phyloP scores from a whole-genome alignment of 2,797 vertebrate species.

The Antennarius maculatus region DNA sequence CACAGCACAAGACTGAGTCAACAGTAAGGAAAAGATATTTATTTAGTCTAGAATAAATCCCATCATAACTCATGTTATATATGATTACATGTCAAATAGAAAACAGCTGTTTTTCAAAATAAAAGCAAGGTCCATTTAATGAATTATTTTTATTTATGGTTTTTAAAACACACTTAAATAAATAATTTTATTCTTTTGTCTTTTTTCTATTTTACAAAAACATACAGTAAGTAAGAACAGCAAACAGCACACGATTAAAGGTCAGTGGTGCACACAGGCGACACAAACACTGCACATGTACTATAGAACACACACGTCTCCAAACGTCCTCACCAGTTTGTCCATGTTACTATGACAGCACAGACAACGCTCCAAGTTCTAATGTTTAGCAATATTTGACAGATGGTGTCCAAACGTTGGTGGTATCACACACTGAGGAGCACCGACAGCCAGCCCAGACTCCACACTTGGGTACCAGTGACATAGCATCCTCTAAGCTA shows the following conservation, averaged over 20 bases:
- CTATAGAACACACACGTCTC: constrained; percentile 47
- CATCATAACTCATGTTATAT: constrained; percentile 74
- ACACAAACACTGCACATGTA: constrained; percentile 57
- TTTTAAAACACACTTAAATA: constrained; percentile 84
- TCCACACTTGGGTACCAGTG: constrained; percentile 49
- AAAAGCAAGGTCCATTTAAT: constrained; percentile 90
- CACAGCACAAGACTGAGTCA: constrained; percentile 16
- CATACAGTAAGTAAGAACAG: constrained; percentile 64
- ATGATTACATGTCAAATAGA: constrained; percentile 90
- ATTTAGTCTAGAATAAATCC: constrained; percentile 79
- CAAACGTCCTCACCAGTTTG: constrained; percentile 46
- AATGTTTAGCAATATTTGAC: constrained; percentile 37
- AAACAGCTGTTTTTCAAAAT: constrained; percentile 98
- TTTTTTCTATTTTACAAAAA: constrained; percentile 73
- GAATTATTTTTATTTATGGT: constrained; percentile 69
- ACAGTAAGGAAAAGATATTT: constrained; percentile 79
- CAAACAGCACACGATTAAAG: constrained; percentile 61
- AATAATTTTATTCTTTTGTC: constrained; percentile 75
- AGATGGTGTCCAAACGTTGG: constrained; percentile 43
- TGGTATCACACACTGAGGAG: constrained; percentile 54
- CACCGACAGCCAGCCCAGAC: constrained; percentile 59
- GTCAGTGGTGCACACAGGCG: constrained; percentile 54
- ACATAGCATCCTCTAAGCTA: neutral
- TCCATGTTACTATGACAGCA: constrained; percentile 61
- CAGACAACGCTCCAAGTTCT: constrained; percentile 20